Evolutionary conservation across 2,797 vertebrate species (phyloP).

Genomic region (Denticeps clupeoides): DNA sequence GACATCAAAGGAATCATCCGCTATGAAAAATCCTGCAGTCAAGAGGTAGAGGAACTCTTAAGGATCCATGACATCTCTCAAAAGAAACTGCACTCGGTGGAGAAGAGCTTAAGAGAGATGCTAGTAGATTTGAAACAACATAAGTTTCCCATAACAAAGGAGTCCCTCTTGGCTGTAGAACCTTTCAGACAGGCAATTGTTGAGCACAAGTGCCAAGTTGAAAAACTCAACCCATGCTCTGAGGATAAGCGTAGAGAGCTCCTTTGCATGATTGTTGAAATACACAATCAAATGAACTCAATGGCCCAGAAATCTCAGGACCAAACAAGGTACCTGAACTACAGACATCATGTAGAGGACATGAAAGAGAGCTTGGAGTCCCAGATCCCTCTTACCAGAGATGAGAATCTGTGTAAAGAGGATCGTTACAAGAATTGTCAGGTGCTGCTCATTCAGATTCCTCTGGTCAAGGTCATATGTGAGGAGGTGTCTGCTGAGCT

Average conservation of each 20-base stretch:
- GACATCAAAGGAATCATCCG: conserved; percentile 41
- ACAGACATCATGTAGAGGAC: conserved; percentile 52
- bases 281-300: conserved; percentile 49
- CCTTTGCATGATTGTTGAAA: conserved; percentile 40
- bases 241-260: conserved; percentile 45
- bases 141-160: conserved; percentile 50
- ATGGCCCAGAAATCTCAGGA: conserved; percentile 48
- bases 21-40: conserved; percentile 39
- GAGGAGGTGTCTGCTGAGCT: conserved; percentile 43
- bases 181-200: conserved; percentile 31
- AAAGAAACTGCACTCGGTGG: conserved; percentile 33
- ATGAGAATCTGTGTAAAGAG: conserved; percentile 23
- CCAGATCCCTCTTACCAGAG: conserved; percentile 44
- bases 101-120: conserved; percentile 51
- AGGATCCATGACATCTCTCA: conserved; percentile 33
- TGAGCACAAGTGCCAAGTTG: conserved; percentile 49
- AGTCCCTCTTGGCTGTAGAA: conserved; percentile 39
- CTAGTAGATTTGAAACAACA: conserved; percentile 40
- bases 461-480: conserved; percentile 40
- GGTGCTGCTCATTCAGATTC: conserved; percentile 42
- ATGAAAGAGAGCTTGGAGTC: conserved; percentile 50
- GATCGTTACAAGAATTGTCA: conserved; percentile 48
- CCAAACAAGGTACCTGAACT: conserved; percentile 51
- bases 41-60: conserved; percentile 41
- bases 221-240: conserved; percentile 41